phyloP scores from a whole-genome alignment of 2,113 vertebrate species.

The Uria lomvia region DNA sequence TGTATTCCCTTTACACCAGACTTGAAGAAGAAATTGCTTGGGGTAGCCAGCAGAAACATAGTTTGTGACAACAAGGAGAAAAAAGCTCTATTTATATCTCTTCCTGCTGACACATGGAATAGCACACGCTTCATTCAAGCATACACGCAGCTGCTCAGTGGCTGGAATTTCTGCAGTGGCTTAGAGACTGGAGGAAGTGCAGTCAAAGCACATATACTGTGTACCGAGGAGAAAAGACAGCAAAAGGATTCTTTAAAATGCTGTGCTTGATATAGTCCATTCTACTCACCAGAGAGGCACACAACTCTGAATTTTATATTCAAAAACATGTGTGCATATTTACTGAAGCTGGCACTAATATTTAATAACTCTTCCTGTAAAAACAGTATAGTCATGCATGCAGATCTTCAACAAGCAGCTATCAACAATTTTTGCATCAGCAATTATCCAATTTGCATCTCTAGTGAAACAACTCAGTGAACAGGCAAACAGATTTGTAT shows the following conservation, averaged over 20 bases:
- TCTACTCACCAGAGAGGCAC: background rate
- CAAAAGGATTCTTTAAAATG: background rate
- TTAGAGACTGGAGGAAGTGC: background rate
- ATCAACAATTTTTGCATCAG: background rate
- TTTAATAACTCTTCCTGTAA: background rate
- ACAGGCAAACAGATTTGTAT: background rate
- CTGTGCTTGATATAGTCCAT: background rate
- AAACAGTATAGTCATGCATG: background rate
- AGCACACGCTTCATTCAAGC: background rate
- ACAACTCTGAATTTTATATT: background rate
- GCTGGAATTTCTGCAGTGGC: background rate
- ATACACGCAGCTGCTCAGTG: background rate
- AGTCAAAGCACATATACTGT: background rate
- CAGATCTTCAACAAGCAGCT: background rate
- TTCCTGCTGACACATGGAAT: slow-evolving; percentile 22
- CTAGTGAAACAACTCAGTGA: background rate
- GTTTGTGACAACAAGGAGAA: background rate
- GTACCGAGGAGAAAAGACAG: background rate
- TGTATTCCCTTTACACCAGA: background rate
- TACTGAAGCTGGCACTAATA: background rate
- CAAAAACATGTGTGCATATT: background rate
- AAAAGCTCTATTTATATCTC: slow-evolving; percentile 46
- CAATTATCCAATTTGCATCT: background rate
- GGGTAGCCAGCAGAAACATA: background rate
- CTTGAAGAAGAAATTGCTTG: background rate